Evolutionary conservation across 1,140 invertebrate genomes (phyloP).

Genomic region (Brachionus paranguensis): DNA sequence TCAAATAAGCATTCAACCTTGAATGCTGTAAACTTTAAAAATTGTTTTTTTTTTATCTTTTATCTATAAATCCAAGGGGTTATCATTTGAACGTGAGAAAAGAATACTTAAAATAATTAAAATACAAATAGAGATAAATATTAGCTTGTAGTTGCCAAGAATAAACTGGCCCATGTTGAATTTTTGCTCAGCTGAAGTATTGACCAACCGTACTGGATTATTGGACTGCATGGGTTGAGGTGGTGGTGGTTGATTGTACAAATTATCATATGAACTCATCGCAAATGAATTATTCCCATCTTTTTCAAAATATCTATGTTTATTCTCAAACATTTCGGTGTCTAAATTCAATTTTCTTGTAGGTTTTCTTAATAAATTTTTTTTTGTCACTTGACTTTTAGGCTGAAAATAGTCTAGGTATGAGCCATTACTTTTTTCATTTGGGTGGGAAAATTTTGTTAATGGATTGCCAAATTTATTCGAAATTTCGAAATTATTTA

Average conservation of each 20-base stretch:
- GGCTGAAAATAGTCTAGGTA: background rate
- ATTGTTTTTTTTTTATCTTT: background rate
- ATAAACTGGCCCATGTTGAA: background rate
- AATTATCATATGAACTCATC: background rate
- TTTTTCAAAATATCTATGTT: background rate
- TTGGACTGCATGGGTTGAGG: background rate
- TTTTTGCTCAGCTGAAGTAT: background rate
- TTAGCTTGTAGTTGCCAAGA: background rate
- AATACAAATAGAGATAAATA: background rate
- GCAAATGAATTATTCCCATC: background rate
- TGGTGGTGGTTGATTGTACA: background rate
- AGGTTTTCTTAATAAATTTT: background rate
- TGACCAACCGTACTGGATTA: background rate
- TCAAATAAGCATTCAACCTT: constrained; percentile 17
- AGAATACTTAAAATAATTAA: background rate
- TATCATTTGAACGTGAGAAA: background rate
- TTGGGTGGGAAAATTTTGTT: background rate
- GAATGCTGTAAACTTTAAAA: background rate
- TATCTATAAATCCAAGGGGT: background rate
- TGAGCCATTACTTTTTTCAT: background rate
- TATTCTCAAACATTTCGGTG: background rate
- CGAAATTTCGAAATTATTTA: background rate
- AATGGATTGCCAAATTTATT: background rate
- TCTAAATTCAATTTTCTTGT: background rate
- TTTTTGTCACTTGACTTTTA: background rate